Base-by-base conservation (phyloP, 2,888 invertebrate species). In the Apoda limacodes region DNA sequence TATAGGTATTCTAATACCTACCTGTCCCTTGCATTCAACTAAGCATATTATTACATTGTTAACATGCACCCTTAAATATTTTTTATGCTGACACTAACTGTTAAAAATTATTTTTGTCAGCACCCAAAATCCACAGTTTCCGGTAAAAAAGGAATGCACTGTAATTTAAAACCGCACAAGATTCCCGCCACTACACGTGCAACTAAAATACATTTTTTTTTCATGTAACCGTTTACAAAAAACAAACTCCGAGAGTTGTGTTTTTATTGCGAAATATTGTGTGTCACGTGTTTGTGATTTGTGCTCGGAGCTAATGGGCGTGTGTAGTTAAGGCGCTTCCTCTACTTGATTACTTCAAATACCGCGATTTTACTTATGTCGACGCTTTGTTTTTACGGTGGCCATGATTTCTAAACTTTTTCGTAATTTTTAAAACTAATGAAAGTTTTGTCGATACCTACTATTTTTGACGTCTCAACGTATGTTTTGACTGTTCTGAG, bases 141-240 rank as follows among this genome's bases (percentile, higher is more conserved):
- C 76, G 74, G 63, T 63, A 69, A 69, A 74, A 69, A 57, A 46
- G 62, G 61, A 59, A 60, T 56, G 55, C 51, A 39, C 50, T 40
- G 75, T 72, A 76, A 76, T 72, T 70, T 74, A 51, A 76, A 55
- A 69, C 74, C 67, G 60, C 69, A 69, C 62, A 39, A 70, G 74
- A 74, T 72, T 65, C 60, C 59, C 45, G 55, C 57, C 55, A 59
- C 51, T 57, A 55, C 62, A 74, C 64, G 71, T 75, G 74, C 65
- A 64, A 52, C 52, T 50, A 52, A 54, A 55, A 50, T 41, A 17
- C 17, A 7, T 17, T 39, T 48, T 48, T 57, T 60, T 60, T 43
- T 53, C 61, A 62, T 59, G 55, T 45, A 56, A 39, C 46, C 52
- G 43, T 55, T 59, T 52, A 50, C 52, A 50, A 59, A 60, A 60